Evolutionary conservation across 2,113 vertebrate species (phyloP).

Genomic region (Pavo muticus): DNA sequence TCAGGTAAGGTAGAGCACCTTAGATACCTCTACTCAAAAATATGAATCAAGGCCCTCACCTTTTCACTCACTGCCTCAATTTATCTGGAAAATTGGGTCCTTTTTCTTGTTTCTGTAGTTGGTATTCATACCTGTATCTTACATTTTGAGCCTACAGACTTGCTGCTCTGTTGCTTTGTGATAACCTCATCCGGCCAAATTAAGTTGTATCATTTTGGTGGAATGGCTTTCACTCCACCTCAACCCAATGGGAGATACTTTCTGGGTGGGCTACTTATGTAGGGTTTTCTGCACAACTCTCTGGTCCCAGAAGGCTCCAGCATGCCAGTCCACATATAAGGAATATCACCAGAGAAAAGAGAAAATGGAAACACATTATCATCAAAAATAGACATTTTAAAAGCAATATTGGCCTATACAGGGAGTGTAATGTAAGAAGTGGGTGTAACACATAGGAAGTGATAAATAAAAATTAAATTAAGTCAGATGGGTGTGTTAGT

Average conservation of each 20-base stretch:
- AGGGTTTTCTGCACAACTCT: neutral
- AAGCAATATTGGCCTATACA: neutral
- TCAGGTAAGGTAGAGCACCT: rapidly evolving
- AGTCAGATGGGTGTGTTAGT: neutral
- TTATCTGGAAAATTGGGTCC: neutral
- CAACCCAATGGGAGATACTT: neutral
- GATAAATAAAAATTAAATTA: neutral
- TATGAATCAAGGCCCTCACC: neutral
- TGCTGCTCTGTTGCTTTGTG: neutral
- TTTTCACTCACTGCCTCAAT: neutral
- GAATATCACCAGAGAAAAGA: neutral
- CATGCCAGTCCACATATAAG: neutral
- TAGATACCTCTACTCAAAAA: neutral
- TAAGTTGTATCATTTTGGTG: neutral
- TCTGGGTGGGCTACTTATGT: neutral
- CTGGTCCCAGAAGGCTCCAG: neutral
- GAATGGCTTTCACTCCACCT: neutral
- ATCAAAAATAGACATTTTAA: neutral
- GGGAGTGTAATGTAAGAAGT: neutral
- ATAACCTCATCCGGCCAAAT: neutral
- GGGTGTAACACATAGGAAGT: neutral
- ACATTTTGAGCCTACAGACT: neutral
- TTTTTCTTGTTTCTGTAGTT: neutral
- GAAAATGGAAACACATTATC: neutral
- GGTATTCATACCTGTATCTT: neutral